Evolutionary conservation across 2,888 invertebrate genomes (phyloP).

Genomic region (Crossocerus cetratus): DNA sequence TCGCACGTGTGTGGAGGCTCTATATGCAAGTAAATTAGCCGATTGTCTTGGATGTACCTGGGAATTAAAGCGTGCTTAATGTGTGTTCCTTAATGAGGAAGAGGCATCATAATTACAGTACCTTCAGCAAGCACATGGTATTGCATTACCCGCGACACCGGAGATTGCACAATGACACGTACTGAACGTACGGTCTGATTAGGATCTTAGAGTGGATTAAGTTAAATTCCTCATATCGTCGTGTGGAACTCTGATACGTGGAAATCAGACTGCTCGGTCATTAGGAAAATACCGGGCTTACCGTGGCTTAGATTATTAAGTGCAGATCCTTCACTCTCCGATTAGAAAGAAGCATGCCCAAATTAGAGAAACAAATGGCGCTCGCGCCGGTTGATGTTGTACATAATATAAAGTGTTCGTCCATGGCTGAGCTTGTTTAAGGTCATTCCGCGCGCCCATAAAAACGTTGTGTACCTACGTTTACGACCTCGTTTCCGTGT

Average conservation of each 20-base stretch:
- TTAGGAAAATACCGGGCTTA: neutral
- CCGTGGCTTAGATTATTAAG: neutral
- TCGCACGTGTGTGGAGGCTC: too few relatives aligned
- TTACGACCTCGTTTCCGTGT: conserved; percentile 45
- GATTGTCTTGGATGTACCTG: too few relatives aligned
- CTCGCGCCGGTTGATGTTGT: conserved; percentile 3
- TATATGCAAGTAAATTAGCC: too few relatives aligned
- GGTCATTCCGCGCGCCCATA: conserved; percentile 36
- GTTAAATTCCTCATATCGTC: neutral
- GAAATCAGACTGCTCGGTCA: neutral
- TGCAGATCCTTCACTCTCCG: neutral
- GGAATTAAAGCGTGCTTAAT: too few relatives aligned
- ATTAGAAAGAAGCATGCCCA: neutral
- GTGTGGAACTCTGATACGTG: neutral
- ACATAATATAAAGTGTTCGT: conserved; percentile 29
- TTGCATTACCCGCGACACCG: neutral
- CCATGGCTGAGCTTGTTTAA: conserved; percentile 36
- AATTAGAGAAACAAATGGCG: conserved; percentile 32
- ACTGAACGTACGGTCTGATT: neutral
- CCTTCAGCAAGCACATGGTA: too few relatives aligned
- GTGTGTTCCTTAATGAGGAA: too few relatives aligned
- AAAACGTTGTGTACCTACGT: conserved; percentile 32
- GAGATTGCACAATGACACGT: conserved; percentile 1
- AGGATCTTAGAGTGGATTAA: neutral
- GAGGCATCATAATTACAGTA: too few relatives aligned